phyloP scores from a whole-genome alignment of 2,113 vertebrate species.

The Aphelocoma coerulescens region DNA sequence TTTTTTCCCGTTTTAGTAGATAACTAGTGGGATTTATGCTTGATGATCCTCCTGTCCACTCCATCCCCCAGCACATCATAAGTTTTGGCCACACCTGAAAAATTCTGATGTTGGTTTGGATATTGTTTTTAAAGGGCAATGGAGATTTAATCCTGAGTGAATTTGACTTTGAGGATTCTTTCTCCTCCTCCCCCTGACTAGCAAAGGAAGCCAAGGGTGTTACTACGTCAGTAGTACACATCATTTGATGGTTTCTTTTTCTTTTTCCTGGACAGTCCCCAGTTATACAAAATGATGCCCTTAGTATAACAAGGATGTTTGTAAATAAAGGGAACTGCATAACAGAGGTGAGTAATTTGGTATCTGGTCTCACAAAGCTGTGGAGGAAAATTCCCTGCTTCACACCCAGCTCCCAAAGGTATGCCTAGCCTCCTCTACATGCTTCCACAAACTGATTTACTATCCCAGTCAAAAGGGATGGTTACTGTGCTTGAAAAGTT shows the following conservation, averaged over 20 bases:
- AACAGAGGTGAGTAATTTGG: neutral
- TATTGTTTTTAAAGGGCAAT: neutral
- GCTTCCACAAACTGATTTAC: neutral
- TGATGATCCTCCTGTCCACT: neutral
- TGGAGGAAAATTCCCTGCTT: neutral
- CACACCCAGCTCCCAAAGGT: neutral
- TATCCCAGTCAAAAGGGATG: neutral
- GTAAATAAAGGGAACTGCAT: neutral
- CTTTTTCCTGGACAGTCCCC: neutral
- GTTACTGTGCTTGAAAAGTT: neutral
- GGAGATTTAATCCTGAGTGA: neutral
- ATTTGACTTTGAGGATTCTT: neutral
- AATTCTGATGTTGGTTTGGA: neutral
- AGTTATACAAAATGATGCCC: neutral
- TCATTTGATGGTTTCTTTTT: neutral
- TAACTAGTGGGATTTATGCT: neutral
- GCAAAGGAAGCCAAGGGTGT: neutral
- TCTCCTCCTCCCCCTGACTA: neutral
- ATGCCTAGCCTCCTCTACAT: neutral
- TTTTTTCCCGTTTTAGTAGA: neutral
- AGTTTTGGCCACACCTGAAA: neutral
- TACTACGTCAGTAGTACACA: neutral
- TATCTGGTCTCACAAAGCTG: neutral
- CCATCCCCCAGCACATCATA: fast-evolving
- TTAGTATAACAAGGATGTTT: neutral